Evolutionary conservation across 2,113 vertebrate genomes (phyloP).

Genomic region (Archocentrus centrarchus): DNA sequence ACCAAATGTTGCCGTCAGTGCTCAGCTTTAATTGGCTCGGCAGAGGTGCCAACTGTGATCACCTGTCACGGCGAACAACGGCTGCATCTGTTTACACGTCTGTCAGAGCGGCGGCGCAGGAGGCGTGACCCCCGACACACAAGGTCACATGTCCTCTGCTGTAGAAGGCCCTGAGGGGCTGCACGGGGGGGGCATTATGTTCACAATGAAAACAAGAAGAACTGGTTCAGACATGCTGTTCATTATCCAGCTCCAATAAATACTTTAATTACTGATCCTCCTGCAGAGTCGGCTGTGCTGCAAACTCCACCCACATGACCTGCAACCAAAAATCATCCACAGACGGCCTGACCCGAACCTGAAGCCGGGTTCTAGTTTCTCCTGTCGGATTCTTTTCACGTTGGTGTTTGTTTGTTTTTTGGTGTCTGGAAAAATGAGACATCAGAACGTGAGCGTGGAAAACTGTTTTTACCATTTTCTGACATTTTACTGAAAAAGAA

Average conservation of each 20-base stretch:
- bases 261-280: not conserved
- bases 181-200: no score
- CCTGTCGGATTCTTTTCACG: no score
- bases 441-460: not conserved
- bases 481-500: not conserved
- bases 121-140: not conserved
- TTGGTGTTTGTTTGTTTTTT: no score
- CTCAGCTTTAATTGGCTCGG: not conserved
- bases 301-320: no score
- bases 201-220: not conserved
- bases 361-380: no score
- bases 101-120: not conserved
- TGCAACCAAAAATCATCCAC: no score
- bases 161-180: no score
- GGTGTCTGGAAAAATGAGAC: no score
- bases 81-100: slow-evolving; percentile 6
- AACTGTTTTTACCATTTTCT: not conserved
- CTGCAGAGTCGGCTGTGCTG: no score
- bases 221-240: not conserved
- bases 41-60: not conserved
- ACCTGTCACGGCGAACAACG: not conserved
- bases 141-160: slow-evolving; percentile 5
- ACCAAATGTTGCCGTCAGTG: not conserved
- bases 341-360: no score
- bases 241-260: not conserved